A percentile compares a stretch with the other conserved stretches of the same genome.
Conservation (phyloP, 2,888 invertebrate species). For the Agapetus fuscipes region DNA sequence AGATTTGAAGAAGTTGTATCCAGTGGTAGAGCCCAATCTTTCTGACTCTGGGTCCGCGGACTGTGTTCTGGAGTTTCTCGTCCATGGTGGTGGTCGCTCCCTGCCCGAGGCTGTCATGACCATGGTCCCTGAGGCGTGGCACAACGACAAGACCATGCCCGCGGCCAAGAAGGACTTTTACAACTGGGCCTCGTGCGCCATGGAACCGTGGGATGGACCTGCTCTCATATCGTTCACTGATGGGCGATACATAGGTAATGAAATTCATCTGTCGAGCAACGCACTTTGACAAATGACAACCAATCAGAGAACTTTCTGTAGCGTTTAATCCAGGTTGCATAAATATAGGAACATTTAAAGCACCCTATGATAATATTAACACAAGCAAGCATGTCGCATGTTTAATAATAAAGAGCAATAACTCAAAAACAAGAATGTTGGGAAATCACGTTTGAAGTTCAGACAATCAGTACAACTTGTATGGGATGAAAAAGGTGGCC, state of each 20-base stretch:
- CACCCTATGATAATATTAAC: no score
- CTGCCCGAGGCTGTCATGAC: slow-evolving; percentile 98
- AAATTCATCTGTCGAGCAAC: no score
- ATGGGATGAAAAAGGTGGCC: no score
- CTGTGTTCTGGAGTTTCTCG: slow-evolving; percentile 95
- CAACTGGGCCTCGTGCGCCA: slow-evolving; percentile 93
- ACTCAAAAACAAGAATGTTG: no score
- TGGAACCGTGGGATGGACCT: slow-evolving; percentile 99
- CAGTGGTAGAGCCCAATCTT: slow-evolving; percentile 94
- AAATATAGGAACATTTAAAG: no score
- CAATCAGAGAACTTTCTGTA: slow-evolving; percentile 5
- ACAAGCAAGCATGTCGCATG: no score
- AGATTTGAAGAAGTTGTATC: slow-evolving; percentile 80
- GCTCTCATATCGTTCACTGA: slow-evolving; percentile 96
- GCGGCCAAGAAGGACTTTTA: slow-evolving; percentile 91
- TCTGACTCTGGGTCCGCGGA: slow-evolving; percentile 98
- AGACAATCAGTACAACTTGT: no score
- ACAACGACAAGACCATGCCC: slow-evolving; percentile 88
- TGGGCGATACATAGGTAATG: slow-evolving; percentile 88
- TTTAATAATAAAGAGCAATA: no score
- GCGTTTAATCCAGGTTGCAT: not conserved
- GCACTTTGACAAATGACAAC: no score
- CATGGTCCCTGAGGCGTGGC: slow-evolving; percentile 99
- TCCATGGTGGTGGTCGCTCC: slow-evolving; percentile 83
- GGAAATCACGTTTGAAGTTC: no score